These are phyloP conservation scores for Chiroxiphia lanceolata DNA, from an alignment of 2,797 vertebrate genomes.

Conservation along the genomic window DNA sequence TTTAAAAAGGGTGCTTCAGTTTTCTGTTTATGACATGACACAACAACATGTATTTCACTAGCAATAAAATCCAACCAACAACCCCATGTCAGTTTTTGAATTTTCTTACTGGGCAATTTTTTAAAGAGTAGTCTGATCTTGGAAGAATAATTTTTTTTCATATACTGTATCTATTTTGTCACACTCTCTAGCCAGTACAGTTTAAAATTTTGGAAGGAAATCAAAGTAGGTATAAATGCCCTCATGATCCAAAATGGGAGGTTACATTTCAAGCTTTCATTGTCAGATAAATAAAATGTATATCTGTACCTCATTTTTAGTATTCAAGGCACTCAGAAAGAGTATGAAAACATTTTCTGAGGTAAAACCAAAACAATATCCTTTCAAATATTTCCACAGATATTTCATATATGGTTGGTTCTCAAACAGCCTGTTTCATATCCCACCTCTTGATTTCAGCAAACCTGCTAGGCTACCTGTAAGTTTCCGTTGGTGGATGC, in stretches of 20 bases:
- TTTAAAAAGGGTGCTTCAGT: conserved; percentile 73
- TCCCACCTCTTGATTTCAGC: not conserved
- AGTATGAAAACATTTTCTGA: not conserved
- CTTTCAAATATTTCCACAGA: not conserved
- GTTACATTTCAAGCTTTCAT: not conserved
- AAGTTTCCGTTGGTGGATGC: not conserved
- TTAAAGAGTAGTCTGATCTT: conserved; percentile 17
- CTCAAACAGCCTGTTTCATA: not conserved
- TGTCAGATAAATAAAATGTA: not conserved
- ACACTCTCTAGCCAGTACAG: not conserved
- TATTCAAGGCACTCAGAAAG: not conserved
- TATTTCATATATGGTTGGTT: not conserved
- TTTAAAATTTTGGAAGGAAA: conserved; percentile 23
- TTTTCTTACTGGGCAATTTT: conserved; percentile 58
- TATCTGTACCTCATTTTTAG: not conserved
- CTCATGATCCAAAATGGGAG: not conserved
- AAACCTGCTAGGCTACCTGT: not conserved
- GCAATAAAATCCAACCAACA: conserved; percentile 68
- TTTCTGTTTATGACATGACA: conserved; percentile 73
- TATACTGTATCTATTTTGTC: not conserved
- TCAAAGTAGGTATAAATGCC: not conserved
- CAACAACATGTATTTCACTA: conserved; percentile 66
- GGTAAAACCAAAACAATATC: not conserved
- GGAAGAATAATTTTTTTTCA: not conserved
- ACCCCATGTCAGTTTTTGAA: conserved; percentile 50